These are phyloP conservation scores for Esox lucius DNA, from an alignment of 2,797 vertebrate species.

Conservation along the genomic window DNA sequence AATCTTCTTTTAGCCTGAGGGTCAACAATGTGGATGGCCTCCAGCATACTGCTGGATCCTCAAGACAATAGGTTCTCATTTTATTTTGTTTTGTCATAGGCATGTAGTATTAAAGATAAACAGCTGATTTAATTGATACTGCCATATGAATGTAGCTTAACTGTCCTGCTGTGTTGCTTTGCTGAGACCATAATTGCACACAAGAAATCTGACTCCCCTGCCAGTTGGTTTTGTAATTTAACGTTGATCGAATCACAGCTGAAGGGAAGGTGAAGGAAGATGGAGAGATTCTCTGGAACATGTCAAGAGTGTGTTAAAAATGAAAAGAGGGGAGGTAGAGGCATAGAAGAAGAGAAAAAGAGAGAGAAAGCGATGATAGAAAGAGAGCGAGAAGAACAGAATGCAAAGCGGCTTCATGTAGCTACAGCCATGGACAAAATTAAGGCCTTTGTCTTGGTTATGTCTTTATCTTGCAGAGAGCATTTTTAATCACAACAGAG, in stretches of 20 bases:
- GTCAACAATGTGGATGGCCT: not conserved
- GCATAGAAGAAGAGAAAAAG: not conserved
- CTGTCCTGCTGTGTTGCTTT: not conserved
- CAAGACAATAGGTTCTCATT: not conserved
- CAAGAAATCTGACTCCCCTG: not conserved
- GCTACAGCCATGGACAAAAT: not conserved
- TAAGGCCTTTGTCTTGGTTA: not conserved
- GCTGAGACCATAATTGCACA: not conserved
- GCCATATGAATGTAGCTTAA: not conserved
- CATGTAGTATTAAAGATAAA: not conserved
- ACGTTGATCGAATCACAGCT: not conserved
- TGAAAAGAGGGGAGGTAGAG: not conserved
- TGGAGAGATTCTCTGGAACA: not conserved
- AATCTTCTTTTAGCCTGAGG: not conserved
- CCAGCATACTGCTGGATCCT: not conserved
- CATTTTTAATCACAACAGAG: constrained; percentile 4
- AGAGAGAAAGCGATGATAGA: not conserved
- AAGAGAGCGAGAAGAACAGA: not conserved
- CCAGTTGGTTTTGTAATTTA: not conserved
- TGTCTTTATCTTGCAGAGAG: not conserved
- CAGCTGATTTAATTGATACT: not conserved
- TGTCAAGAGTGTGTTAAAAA: not conserved
- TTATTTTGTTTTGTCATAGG: not conserved
- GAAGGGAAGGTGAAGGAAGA: not conserved
- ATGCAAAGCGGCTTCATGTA: not conserved